These are phyloP conservation scores for Anser brachyrhynchus DNA, from an alignment of 2,113 vertebrate genomes.

Conservation along the genomic window DNA sequence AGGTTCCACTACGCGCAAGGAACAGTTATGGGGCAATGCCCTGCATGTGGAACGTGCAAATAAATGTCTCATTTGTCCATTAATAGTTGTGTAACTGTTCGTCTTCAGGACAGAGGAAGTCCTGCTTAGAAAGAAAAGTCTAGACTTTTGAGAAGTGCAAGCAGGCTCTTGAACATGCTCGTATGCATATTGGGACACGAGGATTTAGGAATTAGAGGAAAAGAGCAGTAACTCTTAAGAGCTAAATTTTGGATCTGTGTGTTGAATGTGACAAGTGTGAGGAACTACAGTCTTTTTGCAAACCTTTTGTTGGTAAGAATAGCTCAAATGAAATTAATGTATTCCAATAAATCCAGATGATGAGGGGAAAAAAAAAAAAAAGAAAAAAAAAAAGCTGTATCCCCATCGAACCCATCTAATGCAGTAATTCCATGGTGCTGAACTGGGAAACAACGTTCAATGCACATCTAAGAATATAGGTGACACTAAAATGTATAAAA, in stretches of 20 bases:
- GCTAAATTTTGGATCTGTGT: background rate
- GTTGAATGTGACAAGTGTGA: background rate
- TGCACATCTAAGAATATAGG: background rate
- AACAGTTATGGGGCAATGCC: background rate
- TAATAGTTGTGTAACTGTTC: background rate
- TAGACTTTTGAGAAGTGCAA: background rate
- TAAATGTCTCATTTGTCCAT: background rate
- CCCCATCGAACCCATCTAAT: background rate
- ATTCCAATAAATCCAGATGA: background rate
- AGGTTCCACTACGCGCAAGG: background rate
- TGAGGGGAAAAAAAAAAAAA: fast-evolving
- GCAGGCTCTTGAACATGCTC: background rate
- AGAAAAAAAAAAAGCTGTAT: background rate
- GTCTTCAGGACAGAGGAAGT: background rate
- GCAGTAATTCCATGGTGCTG: background rate
- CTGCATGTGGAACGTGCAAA: background rate
- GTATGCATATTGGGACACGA: background rate
- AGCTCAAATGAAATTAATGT: background rate
- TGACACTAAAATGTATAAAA: background rate
- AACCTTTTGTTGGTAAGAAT: background rate
- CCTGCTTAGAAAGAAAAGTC: background rate
- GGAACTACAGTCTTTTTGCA: background rate
- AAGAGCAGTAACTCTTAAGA: background rate
- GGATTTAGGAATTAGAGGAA: background rate
- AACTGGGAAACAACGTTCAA: background rate